Base-by-base conservation (phyloP, 2,888 invertebrate species). In the Synergus umbraculus region DNA sequence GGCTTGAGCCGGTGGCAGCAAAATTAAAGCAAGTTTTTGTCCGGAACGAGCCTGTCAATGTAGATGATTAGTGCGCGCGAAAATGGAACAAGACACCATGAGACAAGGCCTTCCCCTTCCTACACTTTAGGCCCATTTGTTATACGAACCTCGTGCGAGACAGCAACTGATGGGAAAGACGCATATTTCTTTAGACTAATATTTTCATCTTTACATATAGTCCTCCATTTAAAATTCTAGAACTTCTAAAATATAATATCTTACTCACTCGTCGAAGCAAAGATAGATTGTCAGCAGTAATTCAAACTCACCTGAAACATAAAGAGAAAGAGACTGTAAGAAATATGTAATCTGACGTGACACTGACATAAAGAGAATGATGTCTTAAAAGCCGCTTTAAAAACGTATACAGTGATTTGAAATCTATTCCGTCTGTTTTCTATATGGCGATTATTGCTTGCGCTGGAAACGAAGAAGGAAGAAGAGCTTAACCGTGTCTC, bases 11-110 rank as follows among this genome's bases (percentile, higher is more conserved):
- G 80, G 86, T 83, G 84, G 86, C 85, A 86, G 88, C 87, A 86
- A 86, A 90, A 89, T 90, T 89, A 88, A 88, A 89, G 88, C 87
- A 87, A 88, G 89, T 90, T 90, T 90, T 91, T 91, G 87, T 86
- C 78, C 76, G 76, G 85, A 87, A 88, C 85, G 83, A 79, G 86
- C 85, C 87, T 89, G 89, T 90, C 90, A 87, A 89, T 89, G 88
- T 86, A 82, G 87, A 91, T 91, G 91, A 91, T 89, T 90, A 87
- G 89, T 91, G 87, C 87, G 83, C 86, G 88, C 85, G 87, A 90
- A 89, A 91, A 89, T 89, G 85, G 88, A 86, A 88, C 87, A 86
- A 88, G 89, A 89, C 87, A 86, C 83, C 86, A 83, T 85, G 85
- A 85, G 86, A 88, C 86, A 88, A 85, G 86, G 80, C 83, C 76